Conservation (phyloP, 2,797 vertebrate genomes). For the Notamacropus eugenii region DNA sequence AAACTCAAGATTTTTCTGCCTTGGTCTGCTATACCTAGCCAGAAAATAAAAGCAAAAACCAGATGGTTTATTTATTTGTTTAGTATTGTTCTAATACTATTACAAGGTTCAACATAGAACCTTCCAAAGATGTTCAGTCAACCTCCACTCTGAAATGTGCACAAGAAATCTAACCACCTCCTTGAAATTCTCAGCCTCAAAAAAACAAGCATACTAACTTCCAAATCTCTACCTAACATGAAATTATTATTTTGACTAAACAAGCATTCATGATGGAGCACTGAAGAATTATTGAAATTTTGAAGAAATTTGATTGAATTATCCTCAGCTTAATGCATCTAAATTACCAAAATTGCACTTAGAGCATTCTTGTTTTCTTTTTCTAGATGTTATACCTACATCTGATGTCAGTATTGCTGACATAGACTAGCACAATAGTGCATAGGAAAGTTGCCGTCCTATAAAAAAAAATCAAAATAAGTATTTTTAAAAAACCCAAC, state of each 20-base stretch:
- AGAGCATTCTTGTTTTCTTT: conserved; percentile 27
- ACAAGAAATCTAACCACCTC: conserved; percentile 37
- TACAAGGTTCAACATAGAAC: conserved; percentile 29
- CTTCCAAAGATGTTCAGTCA: conserved; percentile 38
- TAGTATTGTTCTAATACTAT: conserved; percentile 41
- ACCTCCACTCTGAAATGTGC: conserved; percentile 14
- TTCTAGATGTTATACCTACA: conserved; percentile 28
- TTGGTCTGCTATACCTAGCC: conserved; percentile 11
- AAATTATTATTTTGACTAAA: conserved; percentile 60
- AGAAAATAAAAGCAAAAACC: conserved; percentile 36
- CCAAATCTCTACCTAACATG: conserved; percentile 63
- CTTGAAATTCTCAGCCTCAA: conserved; percentile 45
- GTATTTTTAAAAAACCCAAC: conserved; percentile 14
- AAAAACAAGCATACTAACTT: conserved; percentile 49
- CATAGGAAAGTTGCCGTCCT: not conserved
- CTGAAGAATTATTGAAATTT: conserved; percentile 63
- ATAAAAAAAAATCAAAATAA: not conserved
- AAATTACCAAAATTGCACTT: conserved; percentile 42
- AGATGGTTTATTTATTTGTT: conserved; percentile 19
- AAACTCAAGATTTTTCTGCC: conserved; percentile 20
- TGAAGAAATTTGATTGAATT: conserved; percentile 62
- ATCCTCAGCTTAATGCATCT: conserved; percentile 60
- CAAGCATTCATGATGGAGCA: conserved; percentile 45
- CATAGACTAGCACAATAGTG: not conserved
- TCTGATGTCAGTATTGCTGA: conserved; percentile 42